A percentile compares a stretch with the other conserved stretches of the same genome.
These are phyloP conservation scores for Littorina saxatilis DNA, from an alignment of 1,140 invertebrate species.

Conservation along the genomic window DNA sequence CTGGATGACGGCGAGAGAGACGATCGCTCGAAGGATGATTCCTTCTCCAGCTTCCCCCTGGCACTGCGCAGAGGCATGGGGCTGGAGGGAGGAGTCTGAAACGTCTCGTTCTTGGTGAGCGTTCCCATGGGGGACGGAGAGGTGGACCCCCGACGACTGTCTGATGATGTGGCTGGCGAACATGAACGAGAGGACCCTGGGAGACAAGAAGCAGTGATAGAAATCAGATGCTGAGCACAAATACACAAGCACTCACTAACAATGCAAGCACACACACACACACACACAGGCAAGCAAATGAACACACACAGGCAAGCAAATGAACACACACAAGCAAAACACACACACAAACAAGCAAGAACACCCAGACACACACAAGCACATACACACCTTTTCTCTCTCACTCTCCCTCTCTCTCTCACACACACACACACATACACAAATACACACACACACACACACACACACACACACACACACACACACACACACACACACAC, in stretches of 20 bases:
- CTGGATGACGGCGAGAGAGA: slow-evolving; percentile 25
- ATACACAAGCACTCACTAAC: not conserved
- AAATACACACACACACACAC: too few species aligned
- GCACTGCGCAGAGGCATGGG: slow-evolving; percentile 51
- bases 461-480: too few species aligned
- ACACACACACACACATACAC: too few species aligned
- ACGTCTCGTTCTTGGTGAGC: slow-evolving; percentile 42
- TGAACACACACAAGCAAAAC: too few species aligned
- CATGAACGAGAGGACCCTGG: slow-evolving; percentile 59
- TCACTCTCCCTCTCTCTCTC: too few species aligned
- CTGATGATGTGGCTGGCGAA: slow-evolving; percentile 51
- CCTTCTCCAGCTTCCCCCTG: slow-evolving; percentile 59
- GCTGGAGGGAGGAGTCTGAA: slow-evolving; percentile 66
- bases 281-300: too few species aligned
- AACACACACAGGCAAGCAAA: too few species aligned
- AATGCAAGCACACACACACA: too few species aligned
- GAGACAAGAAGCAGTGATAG: not conserved
- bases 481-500: too few species aligned
- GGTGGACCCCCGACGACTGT: slow-evolving; percentile 39
- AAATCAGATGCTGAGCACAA: not conserved
- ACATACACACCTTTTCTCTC: too few species aligned
- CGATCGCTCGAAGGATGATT: slow-evolving; percentile 58
- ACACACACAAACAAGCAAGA: too few species aligned
- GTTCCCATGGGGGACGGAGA: slow-evolving; percentile 45
- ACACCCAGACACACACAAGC: too few species aligned